Base-by-base conservation (phyloP, 2,113 vertebrate species). In the Equus przewalskii region DNA sequence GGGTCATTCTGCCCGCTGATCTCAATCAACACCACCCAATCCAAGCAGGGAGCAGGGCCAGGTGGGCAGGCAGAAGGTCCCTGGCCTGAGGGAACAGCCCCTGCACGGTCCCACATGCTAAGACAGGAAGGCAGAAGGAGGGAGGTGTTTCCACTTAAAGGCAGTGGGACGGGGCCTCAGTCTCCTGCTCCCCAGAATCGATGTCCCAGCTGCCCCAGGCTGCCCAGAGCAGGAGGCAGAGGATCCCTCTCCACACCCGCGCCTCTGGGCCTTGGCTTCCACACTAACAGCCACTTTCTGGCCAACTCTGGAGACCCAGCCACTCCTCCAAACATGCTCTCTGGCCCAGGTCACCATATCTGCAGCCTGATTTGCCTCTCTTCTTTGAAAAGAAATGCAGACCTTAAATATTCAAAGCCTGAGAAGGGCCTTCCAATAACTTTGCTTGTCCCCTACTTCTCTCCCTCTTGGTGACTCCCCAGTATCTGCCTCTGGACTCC, bases 181-280 rank as follows among this genome's bases (percentile, higher is more conserved):
- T 54, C 44, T 64, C 44, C 46, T 5, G 16, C 4, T 58, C 46
- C 18, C 56, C 33, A 73, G 65, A 87, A 81, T 58, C 36, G 46
- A 12, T 65, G 54, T 36, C 44, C 15, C 6, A 5, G 9, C 28
- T 22, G 6, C 16, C 19, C 7, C 33, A 1, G 62, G 51, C 13
- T 54, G 46, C 54, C 64, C n/a, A 36, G 30, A 33, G 19, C 86
- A 49, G 22, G 24, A 26, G 72, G 62, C 15, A 28, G 26, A 54
- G 1, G 41, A 4, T 0, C 9, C 16, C 5, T 46, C 72, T 46
- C 54, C 62, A 46, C 26, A 12, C 51, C 64, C 7, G 0, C 26
- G 62, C 12, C 19, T 0, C 33, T 5, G 21, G 24, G 49, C 60
- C 14, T 33, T 76, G 60, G 49, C 58, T 58, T 33, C 46, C 67